Evolutionary conservation across 2,113 vertebrate species (phyloP).

Genomic region (Ageneiosus marmoratus): DNA sequence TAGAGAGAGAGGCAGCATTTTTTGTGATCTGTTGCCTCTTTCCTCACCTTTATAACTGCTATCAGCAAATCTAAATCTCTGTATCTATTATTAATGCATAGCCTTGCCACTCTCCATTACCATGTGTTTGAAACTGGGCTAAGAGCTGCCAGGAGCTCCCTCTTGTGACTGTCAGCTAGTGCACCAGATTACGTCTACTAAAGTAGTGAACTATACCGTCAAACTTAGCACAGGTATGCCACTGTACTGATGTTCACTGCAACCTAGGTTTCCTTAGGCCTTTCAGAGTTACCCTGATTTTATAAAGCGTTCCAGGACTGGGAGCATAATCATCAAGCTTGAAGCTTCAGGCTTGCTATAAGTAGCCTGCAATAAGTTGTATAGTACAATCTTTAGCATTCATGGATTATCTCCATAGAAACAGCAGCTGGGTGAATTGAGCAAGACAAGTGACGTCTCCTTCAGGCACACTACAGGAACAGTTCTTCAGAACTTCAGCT

Average conservation of each 20-base stretch:
- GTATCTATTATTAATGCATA: slow-evolving; percentile 81
- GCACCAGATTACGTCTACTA: background rate
- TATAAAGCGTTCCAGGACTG: background rate
- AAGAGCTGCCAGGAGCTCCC: slow-evolving; percentile 55
- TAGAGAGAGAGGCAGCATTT: slow-evolving; percentile 17
- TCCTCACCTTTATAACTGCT: slow-evolving; percentile 36
- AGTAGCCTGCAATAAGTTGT: background rate
- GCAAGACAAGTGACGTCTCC: slow-evolving; percentile 7
- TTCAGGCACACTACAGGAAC: slow-evolving; percentile 1
- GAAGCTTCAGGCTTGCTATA: background rate
- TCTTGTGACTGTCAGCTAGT: slow-evolving; percentile 37
- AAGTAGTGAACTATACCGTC: background rate
- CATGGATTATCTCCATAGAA: slow-evolving; percentile 12
- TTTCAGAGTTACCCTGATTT: slow-evolving; percentile 8
- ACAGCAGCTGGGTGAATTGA: slow-evolving; percentile 6
- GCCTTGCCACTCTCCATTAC: slow-evolving; percentile 68
- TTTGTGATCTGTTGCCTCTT: slow-evolving; percentile 53
- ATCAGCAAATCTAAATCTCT: slow-evolving; percentile 70
- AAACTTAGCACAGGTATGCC: background rate
- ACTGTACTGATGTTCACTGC: background rate
- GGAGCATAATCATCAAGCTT: background rate
- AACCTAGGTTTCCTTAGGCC: background rate
- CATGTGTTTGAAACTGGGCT: slow-evolving; percentile 62
- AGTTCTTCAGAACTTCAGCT: slow-evolving; percentile 9
- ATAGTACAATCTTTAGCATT: background rate